Conservation (phyloP, 2,888 invertebrate species). For the Ischnus inquisitorius region DNA sequence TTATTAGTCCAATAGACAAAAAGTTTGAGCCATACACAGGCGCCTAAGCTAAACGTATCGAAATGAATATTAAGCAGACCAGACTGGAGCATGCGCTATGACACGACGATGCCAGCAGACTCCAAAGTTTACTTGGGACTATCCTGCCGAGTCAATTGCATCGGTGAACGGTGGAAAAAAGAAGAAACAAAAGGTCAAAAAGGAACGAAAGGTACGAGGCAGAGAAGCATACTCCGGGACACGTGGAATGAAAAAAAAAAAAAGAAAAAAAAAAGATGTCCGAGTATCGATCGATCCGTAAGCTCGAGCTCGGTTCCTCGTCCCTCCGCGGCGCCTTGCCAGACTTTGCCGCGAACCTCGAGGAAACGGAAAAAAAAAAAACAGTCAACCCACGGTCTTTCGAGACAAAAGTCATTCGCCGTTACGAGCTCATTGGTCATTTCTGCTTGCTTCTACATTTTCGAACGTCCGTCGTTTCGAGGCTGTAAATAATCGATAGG, state of each 20-base stretch:
- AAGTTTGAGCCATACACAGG: background rate
- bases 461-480: background rate
- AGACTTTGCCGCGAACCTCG: background rate
- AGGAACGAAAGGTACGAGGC: background rate
- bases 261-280: slow-evolving; percentile 23
- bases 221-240: background rate
- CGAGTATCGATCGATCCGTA: slow-evolving; percentile 56
- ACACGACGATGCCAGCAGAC: background rate
- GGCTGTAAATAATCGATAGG: background rate
- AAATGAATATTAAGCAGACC: background rate
- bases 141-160: slow-evolving; percentile 14
- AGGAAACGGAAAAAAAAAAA: background rate
- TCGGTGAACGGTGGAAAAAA: background rate
- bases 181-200: background rate
- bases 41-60: background rate
- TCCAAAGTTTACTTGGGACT: background rate
- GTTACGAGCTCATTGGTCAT: slow-evolving; percentile 16
- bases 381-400: background rate
- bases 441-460: background rate
- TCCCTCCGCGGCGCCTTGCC: slow-evolving; percentile 5
- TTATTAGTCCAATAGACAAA: background rate
- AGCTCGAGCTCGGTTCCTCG: slow-evolving; percentile 15
- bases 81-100: background rate
- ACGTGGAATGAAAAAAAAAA: slow-evolving; percentile 31
- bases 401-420: background rate